Evolutionary conservation across 2,113 vertebrate genomes (phyloP), one percentile per base, ranked within the genome.

Genomic region (Zeus faber): DNA sequence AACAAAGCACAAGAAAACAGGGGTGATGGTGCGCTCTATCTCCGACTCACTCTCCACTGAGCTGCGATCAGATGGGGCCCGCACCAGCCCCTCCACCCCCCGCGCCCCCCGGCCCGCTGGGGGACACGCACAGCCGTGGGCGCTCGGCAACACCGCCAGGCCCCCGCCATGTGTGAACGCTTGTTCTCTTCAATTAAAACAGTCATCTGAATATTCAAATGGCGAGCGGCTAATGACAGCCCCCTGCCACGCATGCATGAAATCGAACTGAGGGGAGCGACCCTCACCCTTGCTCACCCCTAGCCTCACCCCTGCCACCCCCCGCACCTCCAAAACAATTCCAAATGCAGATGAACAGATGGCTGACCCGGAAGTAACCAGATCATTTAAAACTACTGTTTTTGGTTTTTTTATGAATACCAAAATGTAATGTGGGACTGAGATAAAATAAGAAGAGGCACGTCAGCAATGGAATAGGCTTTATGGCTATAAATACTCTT

Each of bases 151-250:
- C 74, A 82, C 74, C 45, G 72, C 74, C 70, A 72, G 73, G 39
- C 39, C 70, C 60, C 53, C 13, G 63, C 81, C 84, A 84, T 85
- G 85, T 85, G 79, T 77, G 79, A 85, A 86, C 80, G 72, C 67
- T 84, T 70, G 71, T 80, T 82, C 74, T 77, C 76, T 81, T 88
- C 81, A 86, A 84, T 88, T 83, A 87, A 84, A 87, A 81, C 72
- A 75, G 74, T 79, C 70, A 80, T 74, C 72, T 72, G 78, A 85
- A 84, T 87, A 89, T 87, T 87, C 74, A 85, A 73, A 85, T 82
- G n/a, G n/a, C n/a, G 67, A 72, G 61, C 69, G 67, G 59, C 65
- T 78, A 71, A 84, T 82, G 75, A 77, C 72, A 70, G 61, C 72
- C 73, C 79, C 71, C 44, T 16, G 51, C 56, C 67, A 67, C 2